Conservation (phyloP, 2,113 vertebrate species). For the Pygoscelis adeliae region DNA sequence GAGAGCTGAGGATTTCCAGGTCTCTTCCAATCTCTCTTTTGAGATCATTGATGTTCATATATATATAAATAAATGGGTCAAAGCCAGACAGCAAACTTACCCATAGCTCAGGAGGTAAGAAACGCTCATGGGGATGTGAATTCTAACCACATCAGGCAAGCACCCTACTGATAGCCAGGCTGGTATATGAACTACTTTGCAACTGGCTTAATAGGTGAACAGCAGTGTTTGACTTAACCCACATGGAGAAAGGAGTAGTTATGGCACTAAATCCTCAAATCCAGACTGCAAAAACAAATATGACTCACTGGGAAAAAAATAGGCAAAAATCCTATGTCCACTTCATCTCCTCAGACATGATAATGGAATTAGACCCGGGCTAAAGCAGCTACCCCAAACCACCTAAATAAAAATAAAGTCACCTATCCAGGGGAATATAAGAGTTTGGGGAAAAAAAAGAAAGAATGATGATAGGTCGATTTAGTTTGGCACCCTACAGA, state of each 20-base stretch:
- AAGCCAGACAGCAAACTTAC: neutral
- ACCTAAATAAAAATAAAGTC: neutral
- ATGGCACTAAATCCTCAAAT: neutral
- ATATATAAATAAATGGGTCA: neutral
- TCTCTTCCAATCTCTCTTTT: neutral
- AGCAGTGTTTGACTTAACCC: neutral
- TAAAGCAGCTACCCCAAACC: neutral
- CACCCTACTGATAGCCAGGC: neutral
- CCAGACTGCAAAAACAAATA: neutral
- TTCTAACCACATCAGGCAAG: neutral
- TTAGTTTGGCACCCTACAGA: neutral
- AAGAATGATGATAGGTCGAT: neutral
- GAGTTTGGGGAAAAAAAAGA: fast-evolving
- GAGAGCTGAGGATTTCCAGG: neutral
- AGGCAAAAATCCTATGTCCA: neutral
- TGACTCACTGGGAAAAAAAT: neutral
- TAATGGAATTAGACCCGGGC: fast-evolving
- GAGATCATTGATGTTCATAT: neutral
- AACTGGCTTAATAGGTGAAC: neutral
- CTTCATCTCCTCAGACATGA: neutral
- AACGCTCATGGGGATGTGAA: neutral
- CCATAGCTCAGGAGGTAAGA: neutral
- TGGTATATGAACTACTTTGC: neutral
- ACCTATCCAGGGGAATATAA: neutral
- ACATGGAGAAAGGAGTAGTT: neutral